Evolutionary conservation across 2,797 vertebrate genomes (phyloP), one percentile per base, ranked within the genome.

Genomic region (Enoplosus armatus): DNA sequence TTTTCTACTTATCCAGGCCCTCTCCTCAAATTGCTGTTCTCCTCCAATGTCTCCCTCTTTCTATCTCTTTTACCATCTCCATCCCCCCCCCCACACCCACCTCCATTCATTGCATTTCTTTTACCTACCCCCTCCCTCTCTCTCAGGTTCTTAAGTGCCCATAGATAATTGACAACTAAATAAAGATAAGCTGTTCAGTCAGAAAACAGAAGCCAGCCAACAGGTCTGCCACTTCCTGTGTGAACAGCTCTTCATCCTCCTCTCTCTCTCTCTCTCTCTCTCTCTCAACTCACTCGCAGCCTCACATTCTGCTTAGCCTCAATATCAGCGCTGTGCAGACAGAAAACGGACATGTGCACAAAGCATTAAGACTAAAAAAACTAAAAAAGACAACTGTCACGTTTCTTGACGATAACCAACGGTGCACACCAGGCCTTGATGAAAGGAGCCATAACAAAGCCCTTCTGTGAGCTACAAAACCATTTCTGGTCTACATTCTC

Each of bases 101-200:
- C 45, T 81, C 58, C 74, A 80, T 84, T 85, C 84, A 85, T 78
- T 65, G 54, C 74, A 77, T 81, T 83, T 75, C 80, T 64, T 75
- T 56, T 58, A 47, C 71, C 72, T 77, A 48, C 72, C 78, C 66
- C 66, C 60, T 22, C 72, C 58, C 64, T 75, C 66, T 64, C 74
- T 75, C 39, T 33, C 65, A 74, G 75, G 72, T 87, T 85, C 84
- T 91, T 92, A 90, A 91, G 87, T 86, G 71, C 83, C 89, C 86
- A 85, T 86, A 68, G 88, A 93, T 93, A 91, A 94, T 90, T 93
- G 89, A 94, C 83, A 70, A 83, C 63, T 83, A 90, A 94, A 93
- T 91, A 90, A 90, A 90, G 87, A 91, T 75, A 58, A 59, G 82
- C 85, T 41, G 80, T 77, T 81, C 80, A 80, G 80, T 70, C 85